Base-by-base conservation (phyloP, 2,888 invertebrate genomes). In the Brachyptera risi region DNA sequence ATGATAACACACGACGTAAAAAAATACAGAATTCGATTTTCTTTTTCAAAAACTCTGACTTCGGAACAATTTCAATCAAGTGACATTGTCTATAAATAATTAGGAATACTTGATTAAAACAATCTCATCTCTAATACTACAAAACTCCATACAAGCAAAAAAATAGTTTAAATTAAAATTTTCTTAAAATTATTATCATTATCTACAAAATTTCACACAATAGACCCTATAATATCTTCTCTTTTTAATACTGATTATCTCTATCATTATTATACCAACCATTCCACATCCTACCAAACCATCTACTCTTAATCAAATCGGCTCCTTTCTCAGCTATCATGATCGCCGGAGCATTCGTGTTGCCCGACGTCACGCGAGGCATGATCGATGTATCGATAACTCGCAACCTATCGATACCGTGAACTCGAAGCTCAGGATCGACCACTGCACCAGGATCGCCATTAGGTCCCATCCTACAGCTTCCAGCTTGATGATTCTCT, bases 401-500 rank as follows among this genome's bases (percentile, higher is more conserved):
- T 49, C 82, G 69, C 1, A 82, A 73, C 1, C 78, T 74, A 4
- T 72, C 71, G 2, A 81, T 71, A 0, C 81, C 81, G 44, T 75
- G 71, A 0, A 80, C 79, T 56, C 76, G 69, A 1, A 80, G 69
- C 63, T 78, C 75, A 49, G 76, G 74, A 65, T 83, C 83, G 1
- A 85, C 83, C 1, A 84, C 84, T 0, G 84, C 81, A 38, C 77
- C 68, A 1, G 77, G 76, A 70, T 85, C 84, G 1, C 73, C 73
- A 0, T 71, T 66, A 0, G 80, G 79, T 0, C 84, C 85, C 84
- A 85, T 84, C 67, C 81, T 82, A 68, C 83, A 83, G 3, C 81
- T 83, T 5, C 85, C 84, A 0, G 80, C 81, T 72, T 84, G 84
- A 69, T 85, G 85, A 67, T 85, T 84, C 66, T 84, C 83, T 0